These are phyloP conservation scores for Oryctolagus cuniculus DNA, from an alignment of 2,113 vertebrate genomes.

Conservation along the genomic window DNA sequence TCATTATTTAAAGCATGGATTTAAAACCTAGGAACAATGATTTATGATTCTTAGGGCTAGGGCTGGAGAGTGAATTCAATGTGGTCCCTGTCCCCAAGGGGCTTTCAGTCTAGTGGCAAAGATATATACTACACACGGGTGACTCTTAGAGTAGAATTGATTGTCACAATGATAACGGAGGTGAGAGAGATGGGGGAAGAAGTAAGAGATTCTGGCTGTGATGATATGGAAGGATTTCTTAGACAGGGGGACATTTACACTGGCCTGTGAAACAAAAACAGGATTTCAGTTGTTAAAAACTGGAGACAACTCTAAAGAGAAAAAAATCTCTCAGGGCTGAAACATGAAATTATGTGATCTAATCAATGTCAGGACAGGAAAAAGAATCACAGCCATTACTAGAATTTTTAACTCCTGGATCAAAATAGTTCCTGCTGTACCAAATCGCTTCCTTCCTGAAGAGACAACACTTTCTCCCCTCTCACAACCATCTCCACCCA, in stretches of 20 bases:
- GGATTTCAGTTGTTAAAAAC: neutral
- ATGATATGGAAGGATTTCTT: neutral
- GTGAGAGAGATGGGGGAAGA: neutral
- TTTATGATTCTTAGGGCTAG: constrained; percentile 1
- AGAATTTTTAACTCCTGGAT: neutral
- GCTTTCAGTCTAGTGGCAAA: constrained; percentile 43
- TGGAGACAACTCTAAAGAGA: neutral
- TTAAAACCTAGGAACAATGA: neutral
- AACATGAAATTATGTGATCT: neutral
- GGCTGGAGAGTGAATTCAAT: neutral
- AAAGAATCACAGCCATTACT: neutral
- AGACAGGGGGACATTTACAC: neutral
- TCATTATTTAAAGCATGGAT: constrained; percentile 12
- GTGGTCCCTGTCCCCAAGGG: constrained; percentile 42
- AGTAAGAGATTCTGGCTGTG: neutral
- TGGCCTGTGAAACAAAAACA: neutral
- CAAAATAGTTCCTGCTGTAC: neutral
- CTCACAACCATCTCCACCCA: neutral
- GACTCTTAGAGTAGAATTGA: neutral
- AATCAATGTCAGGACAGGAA: neutral
- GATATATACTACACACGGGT: neutral
- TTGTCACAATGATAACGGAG: neutral
- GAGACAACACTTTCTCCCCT: neutral
- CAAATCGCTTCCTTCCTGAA: neutral
- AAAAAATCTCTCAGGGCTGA: neutral